These are phyloP conservation scores for Lordiphosa clarofinis DNA, from an alignment of 1,140 invertebrate species.

Conservation along the genomic window DNA sequence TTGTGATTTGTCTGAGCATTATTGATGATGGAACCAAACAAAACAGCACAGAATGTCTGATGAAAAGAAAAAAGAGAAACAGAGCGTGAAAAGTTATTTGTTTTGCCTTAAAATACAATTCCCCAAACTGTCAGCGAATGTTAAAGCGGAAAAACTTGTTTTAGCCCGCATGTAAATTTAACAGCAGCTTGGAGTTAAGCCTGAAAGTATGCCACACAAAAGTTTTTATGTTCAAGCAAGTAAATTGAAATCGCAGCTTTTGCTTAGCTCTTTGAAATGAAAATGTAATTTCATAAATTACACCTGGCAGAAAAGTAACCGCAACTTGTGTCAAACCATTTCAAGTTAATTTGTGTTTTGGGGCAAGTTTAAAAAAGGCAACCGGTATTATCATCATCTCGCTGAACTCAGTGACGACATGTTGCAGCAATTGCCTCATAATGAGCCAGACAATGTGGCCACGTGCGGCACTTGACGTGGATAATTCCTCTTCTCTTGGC, in stretches of 20 bases:
- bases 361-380: constrained; percentile 51
- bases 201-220: constrained; percentile 37
- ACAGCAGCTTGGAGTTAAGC: constrained; percentile 43
- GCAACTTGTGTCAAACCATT: constrained; percentile 28
- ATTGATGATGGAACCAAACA: constrained; percentile 18
- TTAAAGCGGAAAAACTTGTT: constrained; percentile 40
- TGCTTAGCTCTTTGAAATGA: constrained; percentile 37
- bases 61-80: constrained; percentile 1
- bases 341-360: constrained; percentile 44
- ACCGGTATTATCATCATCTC: constrained; percentile 15
- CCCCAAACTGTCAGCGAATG: neutral
- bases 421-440: constrained; percentile 54
- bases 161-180: constrained; percentile 58
- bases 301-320: constrained; percentile 49
- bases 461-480: constrained; percentile 35
- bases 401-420: constrained; percentile 39
- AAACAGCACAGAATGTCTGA: neutral
- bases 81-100: constrained; percentile 20
- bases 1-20: constrained; percentile 38
- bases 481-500: constrained; percentile 25
- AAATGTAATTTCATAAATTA: constrained; percentile 69
- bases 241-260: constrained; percentile 75
- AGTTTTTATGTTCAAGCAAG: constrained; percentile 56
- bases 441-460: constrained; percentile 46
- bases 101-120: no score